Evolutionary conservation across 2,113 vertebrate genomes (phyloP).

Genomic region (Brachyhypopomus gauderio): DNA sequence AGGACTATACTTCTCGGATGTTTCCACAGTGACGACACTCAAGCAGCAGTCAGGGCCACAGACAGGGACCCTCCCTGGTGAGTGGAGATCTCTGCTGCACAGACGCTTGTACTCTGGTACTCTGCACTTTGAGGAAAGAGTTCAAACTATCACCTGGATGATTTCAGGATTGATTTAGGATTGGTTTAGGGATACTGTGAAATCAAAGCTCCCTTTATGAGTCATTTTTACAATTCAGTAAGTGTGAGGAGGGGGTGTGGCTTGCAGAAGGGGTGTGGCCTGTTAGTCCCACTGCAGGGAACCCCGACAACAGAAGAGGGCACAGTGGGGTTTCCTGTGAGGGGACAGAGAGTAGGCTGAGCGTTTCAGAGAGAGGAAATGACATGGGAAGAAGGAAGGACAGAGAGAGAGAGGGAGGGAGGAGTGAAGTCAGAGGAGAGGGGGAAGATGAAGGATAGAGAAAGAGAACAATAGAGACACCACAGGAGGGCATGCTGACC

Average conservation of each 20-base stretch:
- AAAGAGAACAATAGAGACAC: neutral
- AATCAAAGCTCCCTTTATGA: neutral
- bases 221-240: neutral
- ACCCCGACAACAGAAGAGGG: neutral
- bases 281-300: slow-evolving; percentile 11
- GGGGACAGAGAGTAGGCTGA: neutral
- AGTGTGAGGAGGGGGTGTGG: neutral
- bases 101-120: no score
- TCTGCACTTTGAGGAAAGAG: no score
- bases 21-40: neutral
- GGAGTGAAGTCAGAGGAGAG: neutral
- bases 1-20: neutral
- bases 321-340: neutral
- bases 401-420: neutral
- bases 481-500: neutral
- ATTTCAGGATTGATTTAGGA: no score
- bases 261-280: neutral
- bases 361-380: neutral
- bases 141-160: no score
- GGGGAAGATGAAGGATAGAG: neutral
- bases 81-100: no score
- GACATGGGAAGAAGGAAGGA: neutral
- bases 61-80: neutral
- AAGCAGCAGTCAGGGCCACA: neutral
- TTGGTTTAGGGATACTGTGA: no score